These are phyloP conservation scores for Tragulus kanchil DNA, from an alignment of 2,113 vertebrate genomes.

Conservation along the genomic window DNA sequence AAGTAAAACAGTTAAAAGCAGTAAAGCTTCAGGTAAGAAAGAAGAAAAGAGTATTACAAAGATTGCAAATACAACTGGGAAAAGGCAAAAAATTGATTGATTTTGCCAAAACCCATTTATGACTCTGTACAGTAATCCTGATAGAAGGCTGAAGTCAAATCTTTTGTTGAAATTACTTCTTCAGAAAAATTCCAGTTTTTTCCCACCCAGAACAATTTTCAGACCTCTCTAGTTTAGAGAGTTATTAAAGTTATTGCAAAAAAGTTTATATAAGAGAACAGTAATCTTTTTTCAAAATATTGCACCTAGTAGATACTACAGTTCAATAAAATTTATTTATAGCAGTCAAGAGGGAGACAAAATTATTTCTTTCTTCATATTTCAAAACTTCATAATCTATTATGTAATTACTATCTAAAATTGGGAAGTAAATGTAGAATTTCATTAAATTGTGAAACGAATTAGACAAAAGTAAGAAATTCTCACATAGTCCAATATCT, in stretches of 20 bases:
- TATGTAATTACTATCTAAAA: neutral
- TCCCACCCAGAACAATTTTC: neutral
- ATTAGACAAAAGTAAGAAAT: too few relatives aligned
- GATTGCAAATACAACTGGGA: neutral
- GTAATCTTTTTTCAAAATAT: constrained; percentile 6
- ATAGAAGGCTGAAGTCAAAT: constrained; percentile 34
- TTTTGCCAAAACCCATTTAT: constrained; percentile 37
- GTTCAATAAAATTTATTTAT: neutral
- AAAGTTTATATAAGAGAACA: neutral
- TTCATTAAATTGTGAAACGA: too few relatives aligned
- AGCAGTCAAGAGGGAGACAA: neutral
- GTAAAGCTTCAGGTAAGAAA: neutral
- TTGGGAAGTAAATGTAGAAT: neutral
- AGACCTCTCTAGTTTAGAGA: neutral
- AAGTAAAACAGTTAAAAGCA: neutral
- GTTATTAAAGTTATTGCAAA: neutral
- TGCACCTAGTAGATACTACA: neutral
- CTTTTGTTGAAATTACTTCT: constrained; percentile 43
- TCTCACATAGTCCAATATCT: too few relatives aligned
- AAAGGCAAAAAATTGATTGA: constrained; percentile 6
- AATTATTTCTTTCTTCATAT: neutral
- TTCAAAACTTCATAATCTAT: neutral
- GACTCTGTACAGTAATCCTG: neutral
- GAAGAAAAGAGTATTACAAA: neutral
- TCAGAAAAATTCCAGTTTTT: neutral